Evolutionary conservation across 1,140 invertebrate genomes (phyloP).

Genomic region (Drosophila hydei): DNA sequence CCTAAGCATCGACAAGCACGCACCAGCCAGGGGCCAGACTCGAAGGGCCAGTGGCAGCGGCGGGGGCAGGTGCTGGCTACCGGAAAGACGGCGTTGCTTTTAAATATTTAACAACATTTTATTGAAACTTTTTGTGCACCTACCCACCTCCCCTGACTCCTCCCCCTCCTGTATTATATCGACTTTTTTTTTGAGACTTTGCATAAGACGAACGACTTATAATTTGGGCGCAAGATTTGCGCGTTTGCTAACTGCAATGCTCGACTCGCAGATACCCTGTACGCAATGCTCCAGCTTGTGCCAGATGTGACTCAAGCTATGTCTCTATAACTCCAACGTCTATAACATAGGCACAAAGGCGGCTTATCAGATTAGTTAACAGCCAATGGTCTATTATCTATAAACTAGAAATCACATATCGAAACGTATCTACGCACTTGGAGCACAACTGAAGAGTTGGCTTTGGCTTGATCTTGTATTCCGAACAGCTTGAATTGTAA

Average conservation of each 20-base stretch:
- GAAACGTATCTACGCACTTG: neutral
- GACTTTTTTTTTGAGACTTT: constrained; percentile 1
- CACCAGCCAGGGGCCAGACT: neutral
- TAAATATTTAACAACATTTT: constrained; percentile 47
- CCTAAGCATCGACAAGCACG: constrained; percentile 42
- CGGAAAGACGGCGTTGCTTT: constrained; percentile 10
- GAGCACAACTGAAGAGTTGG: neutral
- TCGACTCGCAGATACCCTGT: neutral
- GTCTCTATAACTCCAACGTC: too few relatives aligned
- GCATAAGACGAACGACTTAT: neutral
- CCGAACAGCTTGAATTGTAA: neutral
- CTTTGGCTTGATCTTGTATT: too few relatives aligned
- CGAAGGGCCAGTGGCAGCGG: neutral
- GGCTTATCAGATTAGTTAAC: too few relatives aligned
- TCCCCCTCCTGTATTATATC: neutral
- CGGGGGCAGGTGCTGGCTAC: too few relatives aligned
- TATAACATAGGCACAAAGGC: too few relatives aligned
- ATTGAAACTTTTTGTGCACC: constrained; percentile 10
- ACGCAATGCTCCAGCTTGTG: too few relatives aligned
- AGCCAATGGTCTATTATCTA: too few relatives aligned
- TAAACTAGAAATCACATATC: constrained; percentile 1
- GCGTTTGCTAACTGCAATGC: neutral
- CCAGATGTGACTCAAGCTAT: too few relatives aligned
- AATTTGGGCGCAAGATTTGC: neutral
- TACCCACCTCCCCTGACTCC: neutral